Evolutionary conservation across 2,113 vertebrate species (phyloP).

Genomic region (Leptosomus discolor): DNA sequence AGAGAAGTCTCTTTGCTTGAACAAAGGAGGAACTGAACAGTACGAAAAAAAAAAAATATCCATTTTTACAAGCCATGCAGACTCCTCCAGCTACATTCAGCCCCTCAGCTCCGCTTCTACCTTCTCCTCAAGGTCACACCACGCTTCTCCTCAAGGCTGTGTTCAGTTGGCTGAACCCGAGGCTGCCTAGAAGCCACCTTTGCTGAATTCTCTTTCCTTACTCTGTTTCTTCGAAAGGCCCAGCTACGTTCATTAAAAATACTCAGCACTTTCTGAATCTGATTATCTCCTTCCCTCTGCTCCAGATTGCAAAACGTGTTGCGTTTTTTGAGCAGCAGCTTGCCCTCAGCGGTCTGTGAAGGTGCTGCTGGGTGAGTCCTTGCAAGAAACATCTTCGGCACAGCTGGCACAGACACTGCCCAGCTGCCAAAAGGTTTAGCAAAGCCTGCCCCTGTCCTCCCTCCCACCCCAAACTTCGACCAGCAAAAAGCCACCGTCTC

Average conservation of each 20-base stretch:
- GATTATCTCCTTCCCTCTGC: background rate
- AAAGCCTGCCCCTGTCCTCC: background rate
- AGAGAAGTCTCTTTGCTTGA: background rate
- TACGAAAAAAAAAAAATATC: background rate
- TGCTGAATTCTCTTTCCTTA: background rate
- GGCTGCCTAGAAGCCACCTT: background rate
- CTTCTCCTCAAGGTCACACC: background rate
- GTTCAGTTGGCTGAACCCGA: background rate
- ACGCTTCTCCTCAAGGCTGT: rapidly evolving
- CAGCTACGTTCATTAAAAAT: background rate
- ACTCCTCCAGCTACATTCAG: rapidly evolving
- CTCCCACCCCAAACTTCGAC: background rate
- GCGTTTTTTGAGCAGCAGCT: background rate
- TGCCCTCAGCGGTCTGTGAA: background rate
- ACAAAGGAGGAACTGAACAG: background rate
- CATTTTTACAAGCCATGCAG: background rate
- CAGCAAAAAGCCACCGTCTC: too few relatives aligned
- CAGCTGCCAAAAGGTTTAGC: background rate
- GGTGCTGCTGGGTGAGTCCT: background rate
- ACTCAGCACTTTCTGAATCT: background rate
- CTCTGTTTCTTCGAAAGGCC: background rate
- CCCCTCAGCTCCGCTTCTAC: background rate
- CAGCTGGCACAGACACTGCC: background rate
- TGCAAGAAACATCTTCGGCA: rapidly evolving
- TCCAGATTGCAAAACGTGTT: background rate